Conservation (phyloP, 2,888 invertebrate genomes). For the Isoperla grammatica region DNA sequence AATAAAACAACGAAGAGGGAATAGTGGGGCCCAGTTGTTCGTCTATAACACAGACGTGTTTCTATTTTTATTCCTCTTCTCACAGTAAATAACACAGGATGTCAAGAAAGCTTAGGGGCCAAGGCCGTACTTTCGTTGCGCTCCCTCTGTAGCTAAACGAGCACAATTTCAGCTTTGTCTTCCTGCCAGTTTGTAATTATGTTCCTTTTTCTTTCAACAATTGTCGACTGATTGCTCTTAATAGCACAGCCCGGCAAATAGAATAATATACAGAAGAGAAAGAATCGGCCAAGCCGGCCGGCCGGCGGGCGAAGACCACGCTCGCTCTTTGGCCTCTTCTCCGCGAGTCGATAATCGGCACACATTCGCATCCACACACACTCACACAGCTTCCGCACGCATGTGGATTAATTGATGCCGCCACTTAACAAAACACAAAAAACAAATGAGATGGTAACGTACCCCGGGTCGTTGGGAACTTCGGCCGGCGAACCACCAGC, state of each 20-base stretch:
- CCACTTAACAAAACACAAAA: neutral
- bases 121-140: too few species aligned
- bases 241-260: too few species aligned
- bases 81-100: too few species aligned
- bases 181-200: neutral
- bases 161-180: too few species aligned
- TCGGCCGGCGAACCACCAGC: slow-evolving; percentile 77
- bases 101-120: too few species aligned
- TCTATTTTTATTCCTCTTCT: too few species aligned
- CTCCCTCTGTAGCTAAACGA: too few species aligned
- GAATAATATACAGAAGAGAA: too few species aligned
- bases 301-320: slow-evolving; percentile 1
- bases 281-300: neutral
- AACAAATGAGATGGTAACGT: slow-evolving; percentile 41
- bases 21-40: too few species aligned
- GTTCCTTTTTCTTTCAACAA: neutral
- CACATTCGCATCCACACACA: slow-evolving; percentile 14
- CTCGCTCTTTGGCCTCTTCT: neutral
- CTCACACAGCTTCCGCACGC: slow-evolving; percentile 11
- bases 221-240: neutral
- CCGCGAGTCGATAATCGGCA: slow-evolving; percentile 1
- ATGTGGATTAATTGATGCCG: neutral
- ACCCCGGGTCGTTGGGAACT: slow-evolving; percentile 94
- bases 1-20: too few species aligned
- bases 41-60: too few species aligned